Percentiles rank a stretch among this genome's conserved stretches.
Conservation (phyloP, 2,888 invertebrate species). For the Lucinisca nassula region DNA sequence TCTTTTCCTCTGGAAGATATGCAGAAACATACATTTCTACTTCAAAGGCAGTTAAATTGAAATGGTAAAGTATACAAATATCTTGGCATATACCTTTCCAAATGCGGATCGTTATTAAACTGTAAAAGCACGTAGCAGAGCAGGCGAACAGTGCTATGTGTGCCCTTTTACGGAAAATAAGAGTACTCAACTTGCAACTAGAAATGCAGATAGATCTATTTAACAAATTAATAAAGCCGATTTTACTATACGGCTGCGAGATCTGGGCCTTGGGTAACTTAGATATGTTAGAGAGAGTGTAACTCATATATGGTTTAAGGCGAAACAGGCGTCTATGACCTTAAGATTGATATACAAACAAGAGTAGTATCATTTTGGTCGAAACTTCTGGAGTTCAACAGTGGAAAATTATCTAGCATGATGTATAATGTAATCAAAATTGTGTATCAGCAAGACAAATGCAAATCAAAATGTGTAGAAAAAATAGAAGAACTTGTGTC, state of each 20-base stretch:
- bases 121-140: background rate
- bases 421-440: background rate
- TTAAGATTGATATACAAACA: background rate
- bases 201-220: background rate
- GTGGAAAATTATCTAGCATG: background rate
- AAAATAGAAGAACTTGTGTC: background rate
- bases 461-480: background rate
- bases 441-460: background rate
- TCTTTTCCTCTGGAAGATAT: background rate
- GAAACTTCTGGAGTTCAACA: background rate
- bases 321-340: background rate
- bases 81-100: background rate
- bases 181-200: background rate
- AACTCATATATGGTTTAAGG: background rate
- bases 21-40: background rate
- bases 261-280: background rate
- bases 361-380: background rate
- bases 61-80: background rate
- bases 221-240: background rate
- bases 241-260: background rate
- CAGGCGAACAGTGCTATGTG: background rate
- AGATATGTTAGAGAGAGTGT: background rate
- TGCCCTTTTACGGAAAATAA: background rate
- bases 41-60: background rate
- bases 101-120: background rate